Percentiles rank a stretch among this genome's conserved stretches.
Conservation (phyloP, 2,888 invertebrate species). For the Willowsia nigromaculata region DNA sequence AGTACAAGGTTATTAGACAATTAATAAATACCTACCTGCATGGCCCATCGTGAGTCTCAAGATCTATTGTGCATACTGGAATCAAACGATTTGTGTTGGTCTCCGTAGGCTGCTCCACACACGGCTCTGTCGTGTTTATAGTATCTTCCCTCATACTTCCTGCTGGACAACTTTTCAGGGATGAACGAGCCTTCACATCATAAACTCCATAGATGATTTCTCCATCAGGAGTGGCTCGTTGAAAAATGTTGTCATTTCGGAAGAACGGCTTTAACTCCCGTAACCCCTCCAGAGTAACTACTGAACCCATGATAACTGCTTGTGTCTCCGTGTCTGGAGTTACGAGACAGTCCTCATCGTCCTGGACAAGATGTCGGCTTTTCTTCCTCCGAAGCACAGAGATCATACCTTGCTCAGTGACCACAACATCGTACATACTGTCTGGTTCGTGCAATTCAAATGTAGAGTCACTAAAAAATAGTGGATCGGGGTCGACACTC, state of each 20-base stretch:
- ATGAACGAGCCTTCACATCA: neutral
- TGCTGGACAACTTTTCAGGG: neutral
- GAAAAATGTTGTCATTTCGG: slow-evolving; percentile 70
- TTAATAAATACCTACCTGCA: neutral
- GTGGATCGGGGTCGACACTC: neutral
- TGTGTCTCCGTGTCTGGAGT: slow-evolving; percentile 23
- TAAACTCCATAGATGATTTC: slow-evolving; percentile 72
- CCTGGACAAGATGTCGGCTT: neutral
- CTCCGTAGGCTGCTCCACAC: slow-evolving; percentile 29
- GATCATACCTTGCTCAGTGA: slow-evolving; percentile 73
- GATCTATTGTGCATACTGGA: neutral
- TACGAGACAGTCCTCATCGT: neutral
- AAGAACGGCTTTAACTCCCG: slow-evolving; percentile 72
- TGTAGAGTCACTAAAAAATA: neutral
- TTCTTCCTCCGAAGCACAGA: slow-evolving; percentile 68
- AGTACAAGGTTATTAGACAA: too few relatives aligned
- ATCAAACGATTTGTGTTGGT: neutral
- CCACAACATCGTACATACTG: slow-evolving; percentile 66
- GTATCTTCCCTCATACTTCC: neutral
- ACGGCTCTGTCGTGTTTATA: neutral
- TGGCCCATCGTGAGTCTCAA: neutral
- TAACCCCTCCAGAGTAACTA: slow-evolving; percentile 60
- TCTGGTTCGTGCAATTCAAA: too few relatives aligned
- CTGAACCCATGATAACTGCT: slow-evolving; percentile 69
- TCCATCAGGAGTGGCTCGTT: slow-evolving; percentile 70